Conservation (phyloP, 1,140 invertebrate species). For the Drosophila baimaii region DNA sequence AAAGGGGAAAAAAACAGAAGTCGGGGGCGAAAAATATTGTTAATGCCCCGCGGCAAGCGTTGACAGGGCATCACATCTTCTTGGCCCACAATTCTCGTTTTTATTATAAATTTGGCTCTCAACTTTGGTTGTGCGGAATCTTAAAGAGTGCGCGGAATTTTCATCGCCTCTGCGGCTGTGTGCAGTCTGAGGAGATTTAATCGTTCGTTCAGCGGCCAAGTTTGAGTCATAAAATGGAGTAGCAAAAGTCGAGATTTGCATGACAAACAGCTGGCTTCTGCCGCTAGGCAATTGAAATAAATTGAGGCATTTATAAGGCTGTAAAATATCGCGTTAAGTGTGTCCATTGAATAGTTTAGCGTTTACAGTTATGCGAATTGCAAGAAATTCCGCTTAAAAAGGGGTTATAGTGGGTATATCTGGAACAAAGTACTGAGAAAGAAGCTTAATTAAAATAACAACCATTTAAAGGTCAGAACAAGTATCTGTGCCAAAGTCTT, state of each 20-base stretch:
- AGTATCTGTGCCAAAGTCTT: not conserved
- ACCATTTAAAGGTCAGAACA: not conserved
- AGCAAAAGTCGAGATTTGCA: slow-evolving; percentile 42
- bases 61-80: slow-evolving; percentile 46
- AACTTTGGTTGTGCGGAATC: slow-evolving; percentile 56
- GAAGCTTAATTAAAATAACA: not conserved
- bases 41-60: slow-evolving; percentile 50
- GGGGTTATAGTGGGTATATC: not conserved
- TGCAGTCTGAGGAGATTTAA: slow-evolving; percentile 55
- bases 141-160: slow-evolving; percentile 61
- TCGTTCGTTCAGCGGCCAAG: slow-evolving; percentile 15
- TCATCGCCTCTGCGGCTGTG: slow-evolving; percentile 12
- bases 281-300: slow-evolving; percentile 32
- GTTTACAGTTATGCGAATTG: slow-evolving; percentile 18
- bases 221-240: slow-evolving; percentile 47
- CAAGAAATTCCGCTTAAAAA: not conserved
- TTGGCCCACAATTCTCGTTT: slow-evolving; percentile 56
- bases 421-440: not conserved
- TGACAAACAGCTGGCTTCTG: slow-evolving; percentile 39
- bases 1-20: not conserved
- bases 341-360: slow-evolving; percentile 23
- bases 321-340: slow-evolving; percentile 24
- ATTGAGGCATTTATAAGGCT: slow-evolving; percentile 28
- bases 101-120: slow-evolving; percentile 40
- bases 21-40: slow-evolving; percentile 41